Base-by-base conservation (phyloP, 2,797 vertebrate species). In the Gouania willdenowi region DNA sequence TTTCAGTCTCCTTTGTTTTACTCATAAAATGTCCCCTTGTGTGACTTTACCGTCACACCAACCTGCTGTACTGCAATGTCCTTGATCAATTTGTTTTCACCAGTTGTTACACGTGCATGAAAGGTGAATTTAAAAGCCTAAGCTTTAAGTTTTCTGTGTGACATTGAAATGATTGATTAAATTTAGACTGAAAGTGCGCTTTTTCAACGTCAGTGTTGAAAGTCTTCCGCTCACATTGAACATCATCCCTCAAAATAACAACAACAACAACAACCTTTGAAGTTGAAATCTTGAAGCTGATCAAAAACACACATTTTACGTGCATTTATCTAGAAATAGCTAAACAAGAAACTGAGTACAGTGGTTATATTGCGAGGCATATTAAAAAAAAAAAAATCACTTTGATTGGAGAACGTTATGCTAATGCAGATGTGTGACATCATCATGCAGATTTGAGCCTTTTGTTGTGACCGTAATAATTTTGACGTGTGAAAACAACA, bases 391-490 rank as follows among this genome's bases (percentile, higher is more conserved):
- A 20, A 20, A 33, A 64, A 40, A 57, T 24, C 7, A 16, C 17
- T 26, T 7, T 28, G 16, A 35, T 27, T 5, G 14, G 43, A 22
- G 54, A n/a, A n/a, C n/a, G n/a, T n/a, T n/a, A n/a, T n/a, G n/a
- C n/a, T n/a, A 6, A 34, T 37, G 30, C 10, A 49, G 49, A 45
- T 41, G 22, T 21, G 13, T 31, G 23, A 34, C 28, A 14, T 26
- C 41, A 23, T 15, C 28, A 11, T 4, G 11, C 17, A 36, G 5
- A 39, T 24, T 34, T 19, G 22, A 25, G 36, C 30, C 19, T 41
- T n/a, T 45, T 19, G 23, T 30, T 25, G 14, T 30, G 35, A 20
- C 26, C 27, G 17, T 19, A 20, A 29, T 2, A 2, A n/a, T 4
- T 4, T 6, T 5, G 14, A 39, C 8, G 6, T 9, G 8, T 4